Conservation (phyloP, 2,888 invertebrate genomes). For the Iselma pallidipennis region DNA sequence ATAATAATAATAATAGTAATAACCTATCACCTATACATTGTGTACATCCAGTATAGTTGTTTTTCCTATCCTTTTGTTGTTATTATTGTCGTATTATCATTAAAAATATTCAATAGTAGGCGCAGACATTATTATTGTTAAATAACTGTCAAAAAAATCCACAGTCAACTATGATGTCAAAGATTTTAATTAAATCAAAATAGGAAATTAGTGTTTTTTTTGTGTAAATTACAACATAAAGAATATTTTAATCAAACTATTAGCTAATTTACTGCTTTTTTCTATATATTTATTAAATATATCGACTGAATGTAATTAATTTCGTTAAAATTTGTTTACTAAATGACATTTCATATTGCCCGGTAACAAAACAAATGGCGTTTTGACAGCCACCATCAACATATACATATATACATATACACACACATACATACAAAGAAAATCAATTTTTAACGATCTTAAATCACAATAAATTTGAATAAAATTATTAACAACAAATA, state of each 20-base stretch:
- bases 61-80: not conserved
- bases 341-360: conserved; percentile 55
- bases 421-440: conserved; percentile 60
- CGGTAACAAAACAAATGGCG: conserved; percentile 59
- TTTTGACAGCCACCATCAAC: conserved; percentile 55
- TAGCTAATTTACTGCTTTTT: too few species aligned
- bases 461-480: conserved; percentile 26
- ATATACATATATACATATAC: too few species aligned
- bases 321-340: conserved; percentile 46
- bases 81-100: not conserved
- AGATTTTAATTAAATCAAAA: conserved; percentile 5
- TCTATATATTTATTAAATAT: too few species aligned
- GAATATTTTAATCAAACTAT: too few species aligned
- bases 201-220: too few species aligned
- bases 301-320: not conserved
- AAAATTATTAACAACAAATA: conserved; percentile 30
- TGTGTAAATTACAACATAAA: too few species aligned
- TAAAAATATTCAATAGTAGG: not conserved
- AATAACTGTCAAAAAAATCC: conserved; percentile 29
- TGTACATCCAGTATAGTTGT: not conserved
- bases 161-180: not conserved
- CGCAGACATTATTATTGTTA: conserved; percentile 18
- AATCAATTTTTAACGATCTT: conserved; percentile 28
- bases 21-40: not conserved
- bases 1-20: not conserved